Conservation (phyloP, 2,888 invertebrate genomes). For the Tenthredo amoena region DNA sequence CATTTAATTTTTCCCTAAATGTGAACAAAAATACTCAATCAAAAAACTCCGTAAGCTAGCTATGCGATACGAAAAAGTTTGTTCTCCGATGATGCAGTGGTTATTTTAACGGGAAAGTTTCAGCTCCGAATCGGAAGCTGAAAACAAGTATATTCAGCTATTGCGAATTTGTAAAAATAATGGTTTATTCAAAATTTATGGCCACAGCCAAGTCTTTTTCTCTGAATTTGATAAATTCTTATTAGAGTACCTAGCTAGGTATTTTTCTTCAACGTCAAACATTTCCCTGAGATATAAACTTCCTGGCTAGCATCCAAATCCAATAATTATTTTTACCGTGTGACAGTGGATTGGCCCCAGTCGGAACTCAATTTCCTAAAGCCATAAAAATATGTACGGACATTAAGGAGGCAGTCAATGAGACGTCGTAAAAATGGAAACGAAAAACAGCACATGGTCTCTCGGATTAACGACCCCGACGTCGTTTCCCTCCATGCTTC, state of each 20-base stretch:
- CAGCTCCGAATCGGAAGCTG: neutral
- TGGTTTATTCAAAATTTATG: neutral
- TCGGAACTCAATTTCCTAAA: conserved; percentile 48
- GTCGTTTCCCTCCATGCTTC: neutral
- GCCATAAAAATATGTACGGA: conserved; percentile 42
- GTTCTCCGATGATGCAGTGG: neutral
- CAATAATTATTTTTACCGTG: conserved; percentile 50
- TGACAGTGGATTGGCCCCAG: conserved; percentile 38
- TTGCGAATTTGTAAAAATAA: neutral
- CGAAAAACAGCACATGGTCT: conserved; percentile 36
- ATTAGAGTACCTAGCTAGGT: neutral
- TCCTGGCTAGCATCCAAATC: conserved; percentile 43
- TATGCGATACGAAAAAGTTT: neutral
- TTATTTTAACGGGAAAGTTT: neutral
- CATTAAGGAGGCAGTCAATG: conserved; percentile 22
- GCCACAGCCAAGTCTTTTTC: neutral
- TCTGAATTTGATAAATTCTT: conserved; percentile 3
- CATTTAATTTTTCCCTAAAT: neutral
- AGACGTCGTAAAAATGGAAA: conserved; percentile 36
- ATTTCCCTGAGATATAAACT: conserved; percentile 4
- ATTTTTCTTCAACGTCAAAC: conserved; percentile 1
- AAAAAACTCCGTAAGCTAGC: neutral
- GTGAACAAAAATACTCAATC: neutral
- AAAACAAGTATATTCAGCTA: neutral
- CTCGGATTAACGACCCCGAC: conserved; percentile 42